Base-by-base conservation (phyloP, 2,888 invertebrate species). In the Eupithecia exiguata region DNA sequence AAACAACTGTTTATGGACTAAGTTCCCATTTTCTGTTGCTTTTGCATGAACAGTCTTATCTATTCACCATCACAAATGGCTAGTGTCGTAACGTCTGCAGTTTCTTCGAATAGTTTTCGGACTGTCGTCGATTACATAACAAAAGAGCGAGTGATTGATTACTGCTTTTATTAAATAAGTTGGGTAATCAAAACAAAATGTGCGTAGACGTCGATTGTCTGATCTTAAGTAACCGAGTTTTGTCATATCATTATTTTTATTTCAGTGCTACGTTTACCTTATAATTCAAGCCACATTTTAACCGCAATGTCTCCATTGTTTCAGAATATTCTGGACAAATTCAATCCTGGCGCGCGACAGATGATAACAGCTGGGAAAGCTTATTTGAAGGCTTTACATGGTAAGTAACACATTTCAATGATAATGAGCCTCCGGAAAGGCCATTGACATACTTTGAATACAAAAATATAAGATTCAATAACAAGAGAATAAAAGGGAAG, bases 271-370 rank as follows among this genome's bases (percentile, higher is more conserved):
- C 25, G 1, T 40, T 38, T 30, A 30, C 5, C 58, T 66, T 61
- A 46, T 18, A 66, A 25, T 35, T 63, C n/a, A 53, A 73, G 12
- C 46, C 10, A 68, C 16, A 25, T 61, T 66, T 61, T 71, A 72
- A 65, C 69, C 18, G 14, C 21, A 58, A 68, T 70, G 43, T 74
- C 49, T 78, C 62, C 35, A n/a, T 95, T 95, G 92, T 97, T 97
- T 82, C 96, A 98, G 99, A 98, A 98, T 91, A 98, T 99, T 92
- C 95, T 98, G 95, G 98, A 98, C 91, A 98, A 98, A 95, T 99
- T 99, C 95, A 98, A 98, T 95, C 98, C 98, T 74, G 98, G 98
- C 80, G 98, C 98, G 65, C 96, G 98, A 86, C 98, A 98, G 94
- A 96, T 99, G 96, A 98, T 99, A 92, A 97, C 97, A 84, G 97